These are phyloP conservation scores for Carterocephalus palaemon DNA, from an alignment of 2,888 invertebrate species.

Conservation along the genomic window DNA sequence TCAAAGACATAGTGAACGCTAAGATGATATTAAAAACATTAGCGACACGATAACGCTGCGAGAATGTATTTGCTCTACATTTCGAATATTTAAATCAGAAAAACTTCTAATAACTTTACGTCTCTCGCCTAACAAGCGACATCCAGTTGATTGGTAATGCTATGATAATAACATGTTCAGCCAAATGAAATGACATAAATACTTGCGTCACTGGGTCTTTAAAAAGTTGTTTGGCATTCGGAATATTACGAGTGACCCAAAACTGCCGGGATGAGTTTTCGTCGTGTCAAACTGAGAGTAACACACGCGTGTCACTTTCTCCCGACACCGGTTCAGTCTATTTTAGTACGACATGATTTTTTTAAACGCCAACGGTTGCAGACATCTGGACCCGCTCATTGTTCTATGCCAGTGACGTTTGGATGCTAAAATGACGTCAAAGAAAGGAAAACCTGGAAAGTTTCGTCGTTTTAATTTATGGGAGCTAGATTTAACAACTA, in stretches of 20 bases:
- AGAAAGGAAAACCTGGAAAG: constrained; percentile 1
- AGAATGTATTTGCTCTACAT: too few relatives aligned
- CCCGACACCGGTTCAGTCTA: constrained; percentile 49
- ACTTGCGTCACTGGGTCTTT: constrained; percentile 28
- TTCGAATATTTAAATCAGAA: not conserved
- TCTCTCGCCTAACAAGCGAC: constrained; percentile 25
- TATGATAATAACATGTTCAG: constrained; percentile 31
- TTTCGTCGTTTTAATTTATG: not conserved
- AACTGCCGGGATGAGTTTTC: constrained; percentile 61
- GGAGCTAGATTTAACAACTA: too few relatives aligned
- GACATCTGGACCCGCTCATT: constrained; percentile 38
- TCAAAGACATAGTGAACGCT: too few relatives aligned
- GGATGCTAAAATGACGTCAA: constrained; percentile 14
- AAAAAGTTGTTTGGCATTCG: constrained; percentile 45
- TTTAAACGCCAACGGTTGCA: constrained; percentile 38
- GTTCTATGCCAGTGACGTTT: constrained; percentile 33
- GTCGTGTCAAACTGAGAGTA: constrained; percentile 51
- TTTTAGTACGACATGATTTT: constrained; percentile 59
- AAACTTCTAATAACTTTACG: not conserved
- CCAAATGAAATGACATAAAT: constrained; percentile 32
- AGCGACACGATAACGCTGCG: too few relatives aligned
- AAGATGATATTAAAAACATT: too few relatives aligned
- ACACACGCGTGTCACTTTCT: constrained; percentile 64
- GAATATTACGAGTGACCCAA: constrained; percentile 66
- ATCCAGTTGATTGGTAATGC: constrained; percentile 33